A percentile compares a stretch with the other conserved stretches of the same genome.
These are phyloP conservation scores for Cerastoderma edule DNA, from an alignment of 2,888 invertebrate species.

Conservation along the genomic window DNA sequence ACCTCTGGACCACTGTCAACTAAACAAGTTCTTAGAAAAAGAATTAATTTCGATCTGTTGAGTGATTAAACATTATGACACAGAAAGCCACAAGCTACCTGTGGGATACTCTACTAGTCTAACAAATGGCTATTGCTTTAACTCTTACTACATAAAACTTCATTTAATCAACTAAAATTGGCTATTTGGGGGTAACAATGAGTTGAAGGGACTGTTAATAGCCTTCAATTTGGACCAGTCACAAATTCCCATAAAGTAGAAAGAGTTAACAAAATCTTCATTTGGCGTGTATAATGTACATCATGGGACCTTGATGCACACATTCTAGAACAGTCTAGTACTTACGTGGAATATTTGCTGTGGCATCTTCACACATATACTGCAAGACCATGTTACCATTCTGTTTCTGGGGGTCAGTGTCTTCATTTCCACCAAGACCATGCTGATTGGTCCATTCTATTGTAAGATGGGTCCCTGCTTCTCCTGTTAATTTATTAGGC, in stretches of 20 bases:
- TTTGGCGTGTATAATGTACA: too few species aligned
- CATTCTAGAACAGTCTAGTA: neutral
- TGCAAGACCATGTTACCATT: conserved; percentile 82
- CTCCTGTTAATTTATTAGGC: conserved; percentile 50
- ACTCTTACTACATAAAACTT: too few species aligned
- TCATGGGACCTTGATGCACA: neutral
- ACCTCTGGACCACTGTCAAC: too few species aligned
- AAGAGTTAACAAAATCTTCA: conserved; percentile 7
- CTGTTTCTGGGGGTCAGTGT: conserved; percentile 81
- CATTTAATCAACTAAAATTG: too few species aligned
- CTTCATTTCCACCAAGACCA: conserved; percentile 83
- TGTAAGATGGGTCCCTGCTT: conserved; percentile 70
- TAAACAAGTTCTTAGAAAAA: too few species aligned
- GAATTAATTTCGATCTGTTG: too few species aligned
- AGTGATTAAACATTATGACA: too few species aligned
- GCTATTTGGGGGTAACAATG: too few species aligned
- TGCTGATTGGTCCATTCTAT: conserved; percentile 84
- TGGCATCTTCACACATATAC: conserved; percentile 80
- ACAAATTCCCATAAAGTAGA: neutral
- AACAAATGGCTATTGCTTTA: too few species aligned
- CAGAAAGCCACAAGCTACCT: too few species aligned
- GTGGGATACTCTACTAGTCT: too few species aligned
- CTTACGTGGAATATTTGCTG: conserved; percentile 34
- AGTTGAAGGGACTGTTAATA: too few species aligned
- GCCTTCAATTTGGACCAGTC: neutral